Base-by-base conservation (phyloP, 2,888 invertebrate species). In the Spodoptera littoralis region DNA sequence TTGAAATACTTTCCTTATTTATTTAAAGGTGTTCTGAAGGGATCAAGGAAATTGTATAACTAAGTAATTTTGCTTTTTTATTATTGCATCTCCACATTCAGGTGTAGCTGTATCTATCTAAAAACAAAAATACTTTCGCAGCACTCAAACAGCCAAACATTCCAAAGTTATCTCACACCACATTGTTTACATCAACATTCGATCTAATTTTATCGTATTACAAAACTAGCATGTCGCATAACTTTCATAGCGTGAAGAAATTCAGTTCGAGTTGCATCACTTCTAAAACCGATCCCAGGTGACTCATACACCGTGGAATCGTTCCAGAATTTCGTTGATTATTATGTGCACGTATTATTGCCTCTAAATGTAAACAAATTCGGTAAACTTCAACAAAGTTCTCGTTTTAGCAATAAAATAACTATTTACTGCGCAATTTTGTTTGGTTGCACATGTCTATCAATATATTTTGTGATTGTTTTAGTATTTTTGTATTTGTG, bases 241-340 rank as follows among this genome's bases (percentile, higher is more conserved):
- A 65, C 62, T 79, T 75, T 83, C 76, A 76, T 74, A 77, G 76
- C 69, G 62, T 30, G 22, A 64, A 78, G 74, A 84, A 69, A 83
- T 84, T 84, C 78, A 77, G 83, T 83, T 81, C 76, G 70, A 83
- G 78, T 91, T 91, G 92, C 92, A 93, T 93, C 92, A 92, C 77
- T 83, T 86, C 90, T 90, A 90, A 89, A 90, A 88, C 67, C 43
- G 90, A 85, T 81, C 74, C 64, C 90, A 91, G 90, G 91, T 93
- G 94, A 94, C 84, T 92, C 92, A 92, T 46, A 60, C 8, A 68
- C 68, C 76, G 77, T 90, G 91, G 92, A 91, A 84, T 81, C 78
- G 86, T 90, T 93, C 91, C 92, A 90, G 90, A 90, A 88, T 52
- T 70, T 80, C 73, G 81, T 83, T 44, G 83, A 83, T 84, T 77